Base-by-base conservation (phyloP, 2,797 vertebrate species). In the Microctenopoma lineatum region DNA sequence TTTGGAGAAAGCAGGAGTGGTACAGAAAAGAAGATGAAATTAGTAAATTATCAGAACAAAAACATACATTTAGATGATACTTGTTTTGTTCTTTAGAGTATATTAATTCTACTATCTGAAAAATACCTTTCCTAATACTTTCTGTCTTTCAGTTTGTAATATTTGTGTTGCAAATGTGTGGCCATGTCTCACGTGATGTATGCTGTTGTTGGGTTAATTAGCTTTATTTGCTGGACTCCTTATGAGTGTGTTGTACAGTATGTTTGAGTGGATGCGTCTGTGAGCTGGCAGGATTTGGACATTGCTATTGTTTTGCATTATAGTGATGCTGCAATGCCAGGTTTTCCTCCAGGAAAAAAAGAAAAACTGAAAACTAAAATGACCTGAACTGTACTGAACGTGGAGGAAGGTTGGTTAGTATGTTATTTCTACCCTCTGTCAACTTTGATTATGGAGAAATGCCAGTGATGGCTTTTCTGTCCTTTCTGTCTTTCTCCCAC, bases 371-470 rank as follows among this genome's bases (percentile, higher is more conserved):
- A 29, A 67, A 70, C 59, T 69, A 26, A 76, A 87, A 71, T 83
- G 76, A 80, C 75, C 78, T 73, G 73, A 77, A 73, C 73, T 77
- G 62, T 73, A 66, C 61, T 69, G 77, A 75, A 79, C 66, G 58
- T 67, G 70, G 66, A 83, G 76, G 59, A 79, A 73, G 86, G 78
- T 85, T 88, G 87, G 85, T 93, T 89, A 85, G 80, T 42, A 38
- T 86, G 77, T 87, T 80, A 81, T 90, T 90, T 79, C 77, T 81
- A 51, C 71, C 78, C 75, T 76, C 80, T 90, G 87, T 90, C 87
- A 85, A 72, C 83, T 87, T 86, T 90, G 85, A 91, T 91, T 91
- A 88, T 77, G 84, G 80, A 75, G 73, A 88, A 89, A 85, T 62
- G 80, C 68, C 78, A 60, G 65, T 59, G 83, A 86, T 80, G 70